phyloP scores from a whole-genome alignment of 2,113 vertebrate species.

The Jaculus jaculus region DNA sequence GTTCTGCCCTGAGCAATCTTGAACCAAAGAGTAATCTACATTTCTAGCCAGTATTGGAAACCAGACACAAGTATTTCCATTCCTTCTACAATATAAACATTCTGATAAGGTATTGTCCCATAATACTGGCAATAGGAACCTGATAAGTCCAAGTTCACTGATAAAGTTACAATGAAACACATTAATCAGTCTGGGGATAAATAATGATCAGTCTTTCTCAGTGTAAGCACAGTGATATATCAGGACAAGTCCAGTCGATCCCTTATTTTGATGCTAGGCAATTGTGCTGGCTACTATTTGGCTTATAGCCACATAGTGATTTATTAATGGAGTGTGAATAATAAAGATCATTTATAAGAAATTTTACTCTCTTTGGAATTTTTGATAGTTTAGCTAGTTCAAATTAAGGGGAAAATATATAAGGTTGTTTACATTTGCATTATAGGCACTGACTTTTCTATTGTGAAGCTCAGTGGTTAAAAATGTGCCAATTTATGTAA shows the following conservation, averaged over 20 bases:
- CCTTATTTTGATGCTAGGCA: neutral
- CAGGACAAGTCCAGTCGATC: neutral
- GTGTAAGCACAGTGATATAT: fast-evolving
- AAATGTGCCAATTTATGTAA: conserved; percentile 4
- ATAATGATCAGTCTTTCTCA: neutral
- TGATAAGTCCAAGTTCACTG: neutral
- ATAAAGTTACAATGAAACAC: neutral
- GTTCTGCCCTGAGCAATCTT: neutral
- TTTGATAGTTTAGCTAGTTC: neutral
- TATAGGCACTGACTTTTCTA: neutral
- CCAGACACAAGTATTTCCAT: neutral
- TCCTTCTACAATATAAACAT: neutral
- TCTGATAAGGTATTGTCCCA: neutral
- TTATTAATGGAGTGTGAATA: conserved; percentile 1
- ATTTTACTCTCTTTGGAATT: neutral
- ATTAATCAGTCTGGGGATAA: neutral
- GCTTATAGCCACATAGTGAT: neutral
- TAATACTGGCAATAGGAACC: neutral
- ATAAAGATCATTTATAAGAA: conserved; percentile 22
- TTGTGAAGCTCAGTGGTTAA: neutral
- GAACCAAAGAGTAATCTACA: neutral
- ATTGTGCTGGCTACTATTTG: neutral
- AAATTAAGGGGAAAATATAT: neutral
- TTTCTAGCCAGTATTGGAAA: neutral
- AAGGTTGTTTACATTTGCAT: neutral